These are phyloP conservation scores for Zalophus californianus DNA, from an alignment of 2,797 vertebrate genomes.

Conservation along the genomic window DNA sequence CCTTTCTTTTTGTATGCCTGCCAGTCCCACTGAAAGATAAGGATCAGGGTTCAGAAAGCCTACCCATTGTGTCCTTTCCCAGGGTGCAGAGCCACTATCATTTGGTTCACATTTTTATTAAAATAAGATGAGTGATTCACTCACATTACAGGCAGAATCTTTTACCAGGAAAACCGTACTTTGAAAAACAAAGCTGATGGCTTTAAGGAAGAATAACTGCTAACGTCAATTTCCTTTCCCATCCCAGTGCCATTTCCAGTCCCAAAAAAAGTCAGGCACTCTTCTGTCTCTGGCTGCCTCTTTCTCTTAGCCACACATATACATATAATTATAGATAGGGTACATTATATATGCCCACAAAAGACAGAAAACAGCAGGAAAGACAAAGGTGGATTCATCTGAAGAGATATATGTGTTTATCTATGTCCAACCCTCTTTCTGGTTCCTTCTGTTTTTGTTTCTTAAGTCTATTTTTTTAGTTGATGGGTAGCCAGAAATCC, in stretches of 20 bases:
- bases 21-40: constrained; percentile 59
- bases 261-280: constrained; percentile 10
- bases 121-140: constrained; percentile 77
- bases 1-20: constrained; percentile 62
- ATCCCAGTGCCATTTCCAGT: background rate
- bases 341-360: constrained; percentile 62
- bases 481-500: constrained; percentile 53
- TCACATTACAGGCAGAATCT: constrained; percentile 59
- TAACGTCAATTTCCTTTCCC: constrained; percentile 71
- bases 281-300: constrained; percentile 20
- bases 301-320: constrained; percentile 63
- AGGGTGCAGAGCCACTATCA: background rate
- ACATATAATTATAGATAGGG: constrained; percentile 69
- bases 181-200: constrained; percentile 59
- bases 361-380: constrained; percentile 51
- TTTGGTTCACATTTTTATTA: constrained; percentile 72
- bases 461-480: constrained; percentile 56
- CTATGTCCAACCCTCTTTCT: constrained; percentile 35
- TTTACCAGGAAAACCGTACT: constrained; percentile 73
- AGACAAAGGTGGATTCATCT: constrained; percentile 60
- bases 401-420: constrained; percentile 48
- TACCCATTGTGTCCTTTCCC: constrained; percentile 37
- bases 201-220: constrained; percentile 62
- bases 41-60: constrained; percentile 57
- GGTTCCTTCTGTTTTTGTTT: constrained; percentile 54